Conservation (phyloP, 1,140 invertebrate species). For the Chrysopa pallens region DNA sequence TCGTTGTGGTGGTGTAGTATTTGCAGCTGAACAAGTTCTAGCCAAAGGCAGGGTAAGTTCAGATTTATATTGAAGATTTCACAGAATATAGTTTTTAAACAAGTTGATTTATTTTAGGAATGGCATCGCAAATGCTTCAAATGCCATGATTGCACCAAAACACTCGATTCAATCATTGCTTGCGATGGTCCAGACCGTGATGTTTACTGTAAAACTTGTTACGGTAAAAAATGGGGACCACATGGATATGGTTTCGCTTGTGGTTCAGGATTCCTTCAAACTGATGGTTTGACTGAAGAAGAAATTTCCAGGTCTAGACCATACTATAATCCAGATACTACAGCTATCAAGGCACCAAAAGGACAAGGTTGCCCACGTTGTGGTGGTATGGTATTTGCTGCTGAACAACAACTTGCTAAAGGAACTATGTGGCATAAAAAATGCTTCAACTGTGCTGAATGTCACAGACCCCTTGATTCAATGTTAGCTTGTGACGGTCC, state of each 20-base stretch:
- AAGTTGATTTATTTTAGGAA: conserved; percentile 33
- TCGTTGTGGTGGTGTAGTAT: conserved; percentile 75
- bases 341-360: conserved; percentile 67
- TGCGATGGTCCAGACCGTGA: conserved; percentile 79
- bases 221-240: conserved; percentile 84
- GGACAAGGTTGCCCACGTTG: conserved; percentile 83
- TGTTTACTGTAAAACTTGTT: conserved; percentile 87
- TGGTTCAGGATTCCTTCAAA: conserved; percentile 83
- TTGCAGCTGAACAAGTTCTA: conserved; percentile 75
- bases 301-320: conserved; percentile 58
- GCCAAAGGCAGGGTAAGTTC: conserved; percentile 40
- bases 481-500: conserved; percentile 77
- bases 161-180: conserved; percentile 82
- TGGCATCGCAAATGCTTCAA: conserved; percentile 99
- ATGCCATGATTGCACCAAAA: conserved; percentile 82
- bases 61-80: conserved; percentile 8
- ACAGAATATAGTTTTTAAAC: neutral
- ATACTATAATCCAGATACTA: conserved; percentile 68
- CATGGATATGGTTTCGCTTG: conserved; percentile 90
- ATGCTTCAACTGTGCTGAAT: conserved; percentile 84
- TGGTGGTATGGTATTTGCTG: conserved; percentile 82
- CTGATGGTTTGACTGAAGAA: conserved; percentile 68
- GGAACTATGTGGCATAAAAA: conserved; percentile 91
- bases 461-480: conserved; percentile 86
- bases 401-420: conserved; percentile 84